These are phyloP conservation scores for Chanos chanos DNA, from an alignment of 2,797 vertebrate genomes.

Conservation along the genomic window DNA sequence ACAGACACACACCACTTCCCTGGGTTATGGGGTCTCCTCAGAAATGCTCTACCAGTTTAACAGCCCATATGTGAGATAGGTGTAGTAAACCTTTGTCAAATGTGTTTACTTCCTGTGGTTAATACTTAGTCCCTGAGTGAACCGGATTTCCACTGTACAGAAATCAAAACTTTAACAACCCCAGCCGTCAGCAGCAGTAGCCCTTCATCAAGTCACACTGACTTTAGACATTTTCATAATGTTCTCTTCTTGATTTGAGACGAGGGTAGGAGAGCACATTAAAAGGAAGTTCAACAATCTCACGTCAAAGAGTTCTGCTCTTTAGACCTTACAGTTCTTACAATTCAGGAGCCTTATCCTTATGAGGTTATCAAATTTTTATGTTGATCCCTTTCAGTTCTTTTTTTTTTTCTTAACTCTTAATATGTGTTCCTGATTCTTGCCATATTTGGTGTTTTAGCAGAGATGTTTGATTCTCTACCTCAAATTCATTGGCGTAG, in stretches of 20 bases:
- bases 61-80: no score
- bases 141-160: no score
- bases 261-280: background rate
- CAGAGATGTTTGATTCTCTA: no score
- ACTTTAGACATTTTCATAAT: background rate
- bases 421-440: no score
- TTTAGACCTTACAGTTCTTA: conserved; percentile 12
- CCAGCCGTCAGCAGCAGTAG: background rate
- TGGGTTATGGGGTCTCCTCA: no score
- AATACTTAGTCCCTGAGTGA: no score
- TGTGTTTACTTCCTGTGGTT: no score
- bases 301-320: background rate
- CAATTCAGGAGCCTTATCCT: conserved; percentile 2
- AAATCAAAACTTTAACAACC: background rate
- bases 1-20: background rate
- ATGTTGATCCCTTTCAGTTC: conserved; percentile 20
- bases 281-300: background rate
- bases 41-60: no score
- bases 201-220: background rate
- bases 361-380: conserved; percentile 8
- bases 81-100: no score
- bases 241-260: background rate
- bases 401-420: no score
- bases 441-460: no score
- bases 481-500: no score